These are phyloP conservation scores for Diarsia dahlii DNA, from an alignment of 2,888 invertebrate genomes.

Conservation along the genomic window DNA sequence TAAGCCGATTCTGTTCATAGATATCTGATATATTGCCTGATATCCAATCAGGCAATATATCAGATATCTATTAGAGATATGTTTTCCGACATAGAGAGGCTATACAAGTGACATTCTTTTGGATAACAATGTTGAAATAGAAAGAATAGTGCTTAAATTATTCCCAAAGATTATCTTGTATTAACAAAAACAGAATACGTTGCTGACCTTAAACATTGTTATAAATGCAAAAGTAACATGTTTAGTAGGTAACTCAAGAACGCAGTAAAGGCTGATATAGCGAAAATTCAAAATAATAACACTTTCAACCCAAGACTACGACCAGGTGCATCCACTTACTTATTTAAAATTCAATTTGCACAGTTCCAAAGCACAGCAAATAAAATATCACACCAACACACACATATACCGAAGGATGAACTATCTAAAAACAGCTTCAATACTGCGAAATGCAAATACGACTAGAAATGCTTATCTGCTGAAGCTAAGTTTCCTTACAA, in stretches of 20 bases:
- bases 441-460: conserved; percentile 50
- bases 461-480: conserved; percentile 59
- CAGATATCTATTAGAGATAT: too few relatives aligned
- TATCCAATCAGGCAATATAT: too few relatives aligned
- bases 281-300: background rate
- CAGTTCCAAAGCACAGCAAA: conserved; percentile 9
- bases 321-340: conserved; percentile 9
- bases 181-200: too few relatives aligned
- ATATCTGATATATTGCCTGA: conserved; percentile 46
- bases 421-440: conserved; percentile 36
- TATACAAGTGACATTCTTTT: conserved; percentile 19
- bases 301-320: background rate
- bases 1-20: conserved; percentile 43
- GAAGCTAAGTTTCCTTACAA: conserved; percentile 54
- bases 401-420: conserved; percentile 9
- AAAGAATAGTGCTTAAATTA: too few relatives aligned
- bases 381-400: conserved; percentile 5
- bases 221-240: background rate
- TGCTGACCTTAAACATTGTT: background rate
- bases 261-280: background rate
- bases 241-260: background rate
- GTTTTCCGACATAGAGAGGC: conserved; percentile 16
- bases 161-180: too few relatives aligned
- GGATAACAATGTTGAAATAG: background rate
- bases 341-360: conserved; percentile 35